Evolutionary conservation across 2,113 vertebrate genomes (phyloP), one percentile per base, ranked within the genome.

Genomic region (Prionailurus viverrinus): DNA sequence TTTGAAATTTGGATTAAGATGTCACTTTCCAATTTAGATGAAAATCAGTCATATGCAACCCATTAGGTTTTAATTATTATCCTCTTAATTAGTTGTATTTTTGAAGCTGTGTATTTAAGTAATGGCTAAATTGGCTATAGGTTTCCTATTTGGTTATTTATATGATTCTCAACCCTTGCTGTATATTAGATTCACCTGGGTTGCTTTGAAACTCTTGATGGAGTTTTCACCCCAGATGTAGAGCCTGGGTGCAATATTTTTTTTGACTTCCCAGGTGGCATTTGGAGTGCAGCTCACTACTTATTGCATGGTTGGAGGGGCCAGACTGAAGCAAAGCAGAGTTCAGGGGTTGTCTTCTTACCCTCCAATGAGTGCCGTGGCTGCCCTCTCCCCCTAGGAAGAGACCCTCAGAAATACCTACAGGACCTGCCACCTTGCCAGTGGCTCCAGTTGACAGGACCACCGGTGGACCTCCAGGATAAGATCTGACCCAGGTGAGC

Each of bases 1-100:
- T 93, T 89, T 96, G 71, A 95, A 89, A 61, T 96, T 96, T 65
- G 36, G 61, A 90, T 69, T 71, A 90, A 71, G 27, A 85, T 82
- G 36, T 83, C 81, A 88, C n/a, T 73, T 23, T 93, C 53, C 31
- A 84, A 66, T 87, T 94, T 94, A 80, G 55, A 48, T 94, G 74
- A 91, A 94, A 95, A 94, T 51, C 88, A 95, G 41, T 36, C 76
- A 96, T 73, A 33, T 78, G 18, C 29, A 95, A 79, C 7, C 53
- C 51, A 89, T 86, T 81, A 86, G 71, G 53, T 63, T 93, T 90
- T 74, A 55, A 82, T 88, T 85, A 45, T 78, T 94, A 95, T 88
- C 63, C 25, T 89, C 61, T 83, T 93, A 68, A 88, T 83, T 96
- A 65, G 33, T 74, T 97, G 33, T 87, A 55, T 71, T 91, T 91